Base-by-base conservation (phyloP, 2,888 invertebrate genomes). In the Pristionchus mayeri region DNA sequence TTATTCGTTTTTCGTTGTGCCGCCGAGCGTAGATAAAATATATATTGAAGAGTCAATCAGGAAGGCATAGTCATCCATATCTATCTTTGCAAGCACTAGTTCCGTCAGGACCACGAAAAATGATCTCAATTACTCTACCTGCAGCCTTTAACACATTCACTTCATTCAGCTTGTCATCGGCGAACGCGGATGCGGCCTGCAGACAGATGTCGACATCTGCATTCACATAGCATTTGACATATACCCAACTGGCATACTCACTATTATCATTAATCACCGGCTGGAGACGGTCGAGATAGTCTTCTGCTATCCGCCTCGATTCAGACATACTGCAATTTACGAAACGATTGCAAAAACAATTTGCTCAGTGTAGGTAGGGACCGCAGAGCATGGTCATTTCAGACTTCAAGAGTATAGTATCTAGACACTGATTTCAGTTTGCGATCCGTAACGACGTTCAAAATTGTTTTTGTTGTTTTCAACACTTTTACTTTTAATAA, bases 131-230 rank as follows among this genome's bases (percentile, higher is more conserved):
- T 18, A 27, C 13, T 18, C 6, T n/a, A 82, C 81, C 48, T 48
- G 81, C 81, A 24, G 81, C 81, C 48, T 48, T 40, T 34, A 37
- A 18, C 21, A 63, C 44, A n/a, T 63, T 60, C 9, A 48, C 9
- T 6, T 63, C 81, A 0, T 18, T 63, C 44, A 82, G 48, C 3
- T 48, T 44, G 13, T 40, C 63, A 30, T 48, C 34, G 27, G 52
- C 34, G 27, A 40, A 82, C 4, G 48, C 44, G n/a, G 63, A 44
- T 21, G 81, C 44, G 0, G 81, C 81, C 48, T 82, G 81, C 18
- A 82, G 63, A 30, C 81, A 82, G 27, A 82, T 50, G 60, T 44
- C 81, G 44, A 82, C 21, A 9, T 63, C 81, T 82, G 57, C 6
- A 6, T 21, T 21, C 9, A 75, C 30, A 44, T 44, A 44, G 6